Base-by-base conservation (phyloP, 1,140 invertebrate genomes). In the Drosophila punjabiensis region DNA sequence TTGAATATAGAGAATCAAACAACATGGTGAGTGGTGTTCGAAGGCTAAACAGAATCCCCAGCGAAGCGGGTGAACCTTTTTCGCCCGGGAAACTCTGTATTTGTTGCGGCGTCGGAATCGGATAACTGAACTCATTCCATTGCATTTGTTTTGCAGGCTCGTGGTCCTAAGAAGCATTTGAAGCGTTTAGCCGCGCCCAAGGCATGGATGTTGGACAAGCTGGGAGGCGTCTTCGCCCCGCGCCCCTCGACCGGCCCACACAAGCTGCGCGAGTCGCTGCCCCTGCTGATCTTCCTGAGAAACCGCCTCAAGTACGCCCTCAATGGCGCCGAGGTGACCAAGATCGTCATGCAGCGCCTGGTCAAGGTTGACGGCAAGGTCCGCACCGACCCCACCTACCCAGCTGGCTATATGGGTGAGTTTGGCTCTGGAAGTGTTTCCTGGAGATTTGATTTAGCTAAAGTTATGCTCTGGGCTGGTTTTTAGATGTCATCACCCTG, bases 181-280 rank as follows among this genome's bases (percentile, higher is more conserved):
- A 99, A 99, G 96, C 98, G 99, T 95, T 95, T 99, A 90, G 96
- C 98, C 93, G 99, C 99, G 10, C 99, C 99, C 1, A 99, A 99
- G 94, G 97, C 99, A 97, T 99, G 99, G 99, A 99, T 99, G 98
- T 96, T 99, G 95, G 99, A 99, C 95, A 99, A 99, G 95, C 95
- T 99, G 81, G 98, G 98, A 62, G 99, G 99, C 93, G 98, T 99
- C 48, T 99, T 99, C 93, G 97, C 99, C 78, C 98, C 99, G 47
- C 96, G 98, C 89, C 98, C 99, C 70, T 98, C 97, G 87, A 97
- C 98, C 87, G 99, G 99, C 64, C 99, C 99, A 52, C 99, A 99
- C 95, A 99, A 99, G 94, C 94, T 99, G 62, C 95, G 99, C 68
- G 99, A 99, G 94, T 99, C 98, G 47, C 94, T 99, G 50, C 99